These are phyloP conservation scores for Podilymbus podiceps DNA, from an alignment of 2,113 vertebrate genomes.

Conservation along the genomic window DNA sequence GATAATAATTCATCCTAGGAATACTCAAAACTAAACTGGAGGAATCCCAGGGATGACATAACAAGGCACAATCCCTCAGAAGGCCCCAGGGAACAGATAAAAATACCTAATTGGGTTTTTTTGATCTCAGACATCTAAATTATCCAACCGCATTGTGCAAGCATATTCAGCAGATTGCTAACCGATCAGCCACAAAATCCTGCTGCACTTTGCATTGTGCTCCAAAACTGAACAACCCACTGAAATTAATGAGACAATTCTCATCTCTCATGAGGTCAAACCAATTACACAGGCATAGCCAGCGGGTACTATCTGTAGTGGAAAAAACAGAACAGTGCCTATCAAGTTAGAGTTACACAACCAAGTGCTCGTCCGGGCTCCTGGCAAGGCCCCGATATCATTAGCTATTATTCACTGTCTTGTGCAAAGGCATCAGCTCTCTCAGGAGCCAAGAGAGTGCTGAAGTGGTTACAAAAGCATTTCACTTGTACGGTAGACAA, in stretches of 20 bases:
- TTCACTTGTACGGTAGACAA: neutral
- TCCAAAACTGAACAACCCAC: slow-evolving; percentile 1
- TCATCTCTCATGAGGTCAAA: slow-evolving; percentile 35
- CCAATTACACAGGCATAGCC: neutral
- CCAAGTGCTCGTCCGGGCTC: neutral
- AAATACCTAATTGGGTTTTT: neutral
- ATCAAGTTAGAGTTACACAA: slow-evolving; percentile 26
- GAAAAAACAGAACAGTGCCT: slow-evolving; percentile 32
- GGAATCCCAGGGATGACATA: neutral
- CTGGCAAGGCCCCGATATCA: neutral
- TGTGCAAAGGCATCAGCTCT: neutral
- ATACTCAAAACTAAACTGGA: neutral
- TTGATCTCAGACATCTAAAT: neutral
- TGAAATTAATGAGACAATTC: slow-evolving; percentile 23
- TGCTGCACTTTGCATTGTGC: slow-evolving; percentile 9
- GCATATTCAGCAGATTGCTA: neutral
- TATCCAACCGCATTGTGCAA: neutral
- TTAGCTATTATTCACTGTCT: slow-evolving; percentile 27
- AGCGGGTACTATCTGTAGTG: neutral
- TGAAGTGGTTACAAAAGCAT: slow-evolving; percentile 1
- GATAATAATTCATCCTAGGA: neutral
- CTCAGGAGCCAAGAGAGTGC: neutral
- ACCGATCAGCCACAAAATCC: neutral
- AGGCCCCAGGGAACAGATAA: neutral
- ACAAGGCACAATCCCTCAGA: neutral